Evolutionary conservation across 2,113 vertebrate genomes (phyloP).

Genomic region (Entelurus aequoreus): DNA sequence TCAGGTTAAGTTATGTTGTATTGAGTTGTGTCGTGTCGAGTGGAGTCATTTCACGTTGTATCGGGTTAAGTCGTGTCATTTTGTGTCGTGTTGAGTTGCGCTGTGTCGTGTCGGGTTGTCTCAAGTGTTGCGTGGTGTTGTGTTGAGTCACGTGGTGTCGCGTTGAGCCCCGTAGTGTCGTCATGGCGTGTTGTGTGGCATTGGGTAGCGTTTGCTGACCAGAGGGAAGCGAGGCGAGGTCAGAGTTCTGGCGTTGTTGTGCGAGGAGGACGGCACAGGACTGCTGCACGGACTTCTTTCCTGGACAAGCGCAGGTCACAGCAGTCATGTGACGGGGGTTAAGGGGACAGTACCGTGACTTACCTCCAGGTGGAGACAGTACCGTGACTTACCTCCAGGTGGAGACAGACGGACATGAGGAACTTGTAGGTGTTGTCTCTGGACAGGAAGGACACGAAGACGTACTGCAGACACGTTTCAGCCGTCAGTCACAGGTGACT

Average conservation of each 20-base stretch:
- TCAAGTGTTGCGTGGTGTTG: background rate
- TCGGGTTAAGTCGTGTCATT: background rate
- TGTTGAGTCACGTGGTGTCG: background rate
- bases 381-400: constrained; percentile 77
- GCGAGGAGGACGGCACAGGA: constrained; percentile 76
- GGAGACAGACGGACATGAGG: constrained; percentile 82
- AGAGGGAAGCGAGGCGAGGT: constrained; percentile 74
- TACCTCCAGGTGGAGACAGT: background rate
- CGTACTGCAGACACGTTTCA: constrained; percentile 72
- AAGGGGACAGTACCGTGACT: background rate
- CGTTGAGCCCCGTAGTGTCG: no score
- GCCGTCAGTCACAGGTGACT: no score
- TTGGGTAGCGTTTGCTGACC: constrained; percentile 65
- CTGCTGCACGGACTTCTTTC: constrained; percentile 79
- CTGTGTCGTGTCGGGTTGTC: no score
- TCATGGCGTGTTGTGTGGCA: background rate
- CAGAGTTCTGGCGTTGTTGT: constrained; percentile 75
- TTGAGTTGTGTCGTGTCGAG: background rate
- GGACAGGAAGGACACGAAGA: constrained; percentile 89
- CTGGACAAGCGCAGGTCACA: constrained; percentile 49
- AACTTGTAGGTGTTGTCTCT: constrained; percentile 91
- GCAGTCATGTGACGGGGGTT: background rate
- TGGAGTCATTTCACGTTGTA: background rate
- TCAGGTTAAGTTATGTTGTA: no score
- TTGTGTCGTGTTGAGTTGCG: background rate